A percentile compares a stretch with the other conserved stretches of the same genome.
These are phyloP conservation scores for Lepidothrix coronata DNA, from an alignment of 2,113 vertebrate genomes.

Conservation along the genomic window DNA sequence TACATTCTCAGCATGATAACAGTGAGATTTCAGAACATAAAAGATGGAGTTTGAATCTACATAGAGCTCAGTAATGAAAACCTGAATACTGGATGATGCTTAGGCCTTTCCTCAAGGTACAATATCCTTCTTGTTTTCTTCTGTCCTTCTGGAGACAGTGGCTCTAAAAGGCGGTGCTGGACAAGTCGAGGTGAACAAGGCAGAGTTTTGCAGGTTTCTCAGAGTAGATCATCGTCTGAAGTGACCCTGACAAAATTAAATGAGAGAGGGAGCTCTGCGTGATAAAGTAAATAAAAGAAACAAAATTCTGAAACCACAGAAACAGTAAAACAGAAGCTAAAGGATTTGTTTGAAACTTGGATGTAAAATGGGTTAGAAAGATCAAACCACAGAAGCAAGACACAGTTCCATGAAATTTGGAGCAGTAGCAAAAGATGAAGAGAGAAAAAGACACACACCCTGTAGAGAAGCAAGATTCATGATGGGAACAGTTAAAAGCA, in stretches of 20 bases:
- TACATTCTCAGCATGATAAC: not conserved
- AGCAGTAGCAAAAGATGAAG: not conserved
- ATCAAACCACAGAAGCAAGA: not conserved
- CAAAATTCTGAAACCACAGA: not conserved
- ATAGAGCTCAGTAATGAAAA: not conserved
- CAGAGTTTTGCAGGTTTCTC: not conserved
- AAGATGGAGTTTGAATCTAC: not conserved
- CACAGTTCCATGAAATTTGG: not conserved
- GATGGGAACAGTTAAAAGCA: too few relatives aligned
- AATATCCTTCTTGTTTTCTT: not conserved
- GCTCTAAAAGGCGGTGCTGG: not conserved
- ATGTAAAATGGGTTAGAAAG: not conserved
- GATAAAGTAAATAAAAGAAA: not conserved
- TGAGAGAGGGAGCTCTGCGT: not conserved
- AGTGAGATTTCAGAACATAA: not conserved
- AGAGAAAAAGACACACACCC: not conserved
- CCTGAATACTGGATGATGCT: not conserved
- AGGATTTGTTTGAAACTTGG: not conserved
- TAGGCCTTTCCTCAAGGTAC: not conserved
- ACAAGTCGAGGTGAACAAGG: not conserved
- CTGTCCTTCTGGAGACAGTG: not conserved
- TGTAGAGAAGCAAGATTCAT: too few relatives aligned
- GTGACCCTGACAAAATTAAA: not conserved
- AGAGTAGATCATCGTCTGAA: not conserved
- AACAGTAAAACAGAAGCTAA: not conserved